phyloP scores from a whole-genome alignment of 2,888 invertebrate genomes.

The Cartodere bifasciata region DNA sequence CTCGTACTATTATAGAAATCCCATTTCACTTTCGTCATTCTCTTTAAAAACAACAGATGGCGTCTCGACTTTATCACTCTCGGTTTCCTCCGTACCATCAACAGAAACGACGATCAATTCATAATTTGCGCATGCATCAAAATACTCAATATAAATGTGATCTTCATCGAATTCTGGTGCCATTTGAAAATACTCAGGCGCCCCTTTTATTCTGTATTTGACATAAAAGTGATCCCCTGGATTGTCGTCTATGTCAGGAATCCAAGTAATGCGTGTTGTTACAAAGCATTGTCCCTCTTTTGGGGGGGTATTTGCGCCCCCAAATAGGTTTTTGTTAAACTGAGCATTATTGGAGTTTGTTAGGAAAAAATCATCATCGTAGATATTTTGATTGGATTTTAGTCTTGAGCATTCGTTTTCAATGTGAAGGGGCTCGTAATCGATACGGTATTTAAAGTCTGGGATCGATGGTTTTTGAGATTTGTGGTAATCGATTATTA shows the following conservation, averaged over 20 bases:
- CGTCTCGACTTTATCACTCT: conserved; percentile 22
- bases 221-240: conserved; percentile 27
- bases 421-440: conserved; percentile 19
- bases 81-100: conserved; percentile 24
- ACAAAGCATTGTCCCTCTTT: conserved; percentile 9
- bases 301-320: too few species aligned
- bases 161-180: conserved; percentile 23
- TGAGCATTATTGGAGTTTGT: conserved; percentile 4
- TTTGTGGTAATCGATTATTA: conserved; percentile 21
- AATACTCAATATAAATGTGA: conserved; percentile 22
- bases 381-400: conserved; percentile 1
- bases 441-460: conserved; percentile 24
- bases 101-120: conserved; percentile 25
- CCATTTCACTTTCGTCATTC: too few species aligned
- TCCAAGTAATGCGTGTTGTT: conserved; percentile 20
- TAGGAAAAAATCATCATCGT: conserved; percentile 8
- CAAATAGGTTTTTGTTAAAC: too few species aligned
- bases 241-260: conserved; percentile 25
- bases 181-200: conserved; percentile 20
- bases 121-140: conserved; percentile 25
- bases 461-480: conserved; percentile 22
- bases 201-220: conserved; percentile 23
- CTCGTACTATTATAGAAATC: too few species aligned
- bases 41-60: too few species aligned
- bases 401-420: conserved; percentile 16